Conservation (phyloP, 2,113 vertebrate genomes). For the Plectropomus leopardus region DNA sequence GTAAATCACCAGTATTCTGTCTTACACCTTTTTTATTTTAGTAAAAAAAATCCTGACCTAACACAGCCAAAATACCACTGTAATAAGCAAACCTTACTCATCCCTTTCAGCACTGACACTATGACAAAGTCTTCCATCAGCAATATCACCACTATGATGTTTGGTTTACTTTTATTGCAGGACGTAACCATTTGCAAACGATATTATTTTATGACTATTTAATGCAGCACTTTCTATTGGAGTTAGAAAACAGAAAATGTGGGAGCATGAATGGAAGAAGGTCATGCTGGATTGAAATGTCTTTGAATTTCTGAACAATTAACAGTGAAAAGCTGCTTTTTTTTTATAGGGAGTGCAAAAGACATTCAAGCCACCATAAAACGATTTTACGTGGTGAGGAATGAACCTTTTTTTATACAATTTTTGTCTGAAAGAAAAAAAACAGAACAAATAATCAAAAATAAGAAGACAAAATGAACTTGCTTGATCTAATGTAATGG, state of each 20-base stretch:
- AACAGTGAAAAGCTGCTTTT: background rate
- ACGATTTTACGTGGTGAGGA: background rate
- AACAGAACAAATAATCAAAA: too few species aligned
- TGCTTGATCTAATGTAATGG: too few species aligned
- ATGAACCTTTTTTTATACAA: background rate
- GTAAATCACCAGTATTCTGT: too few species aligned
- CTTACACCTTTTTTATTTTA: too few species aligned
- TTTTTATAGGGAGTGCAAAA: too few species aligned
- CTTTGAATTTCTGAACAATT: slow-evolving; percentile 3
- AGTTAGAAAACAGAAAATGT: background rate
- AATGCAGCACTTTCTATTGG: background rate
- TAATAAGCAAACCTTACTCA: background rate
- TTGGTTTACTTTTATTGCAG: background rate
- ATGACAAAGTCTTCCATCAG: background rate
- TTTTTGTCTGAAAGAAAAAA: too few species aligned
- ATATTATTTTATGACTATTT: background rate
- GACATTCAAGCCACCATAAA: background rate
- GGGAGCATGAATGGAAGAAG: background rate
- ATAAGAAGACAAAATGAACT: too few species aligned
- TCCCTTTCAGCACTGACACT: background rate
- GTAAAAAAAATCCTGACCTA: too few species aligned
- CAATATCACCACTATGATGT: background rate
- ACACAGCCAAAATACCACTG: background rate
- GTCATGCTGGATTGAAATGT: background rate
- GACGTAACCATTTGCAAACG: background rate